Evolutionary conservation across 2,888 invertebrate genomes (phyloP).

Genomic region (Cenopis cana): DNA sequence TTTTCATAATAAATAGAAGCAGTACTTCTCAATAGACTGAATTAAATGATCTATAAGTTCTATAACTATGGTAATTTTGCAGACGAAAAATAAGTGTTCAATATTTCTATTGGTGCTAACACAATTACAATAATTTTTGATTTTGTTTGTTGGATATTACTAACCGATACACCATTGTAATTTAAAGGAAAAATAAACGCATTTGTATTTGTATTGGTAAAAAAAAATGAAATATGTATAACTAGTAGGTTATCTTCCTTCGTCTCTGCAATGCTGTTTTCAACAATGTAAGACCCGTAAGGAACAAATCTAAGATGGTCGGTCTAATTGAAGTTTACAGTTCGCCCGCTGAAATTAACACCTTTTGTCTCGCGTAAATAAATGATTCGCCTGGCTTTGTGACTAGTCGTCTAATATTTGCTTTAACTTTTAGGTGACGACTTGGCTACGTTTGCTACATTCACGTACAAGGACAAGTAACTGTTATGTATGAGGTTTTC

Average conservation of each 20-base stretch:
- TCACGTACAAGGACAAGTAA: background rate
- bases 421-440: conserved; percentile 23
- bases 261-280: background rate
- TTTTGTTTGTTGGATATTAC: too few species aligned
- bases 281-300: background rate
- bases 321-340: conserved; percentile 78
- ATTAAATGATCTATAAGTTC: too few species aligned
- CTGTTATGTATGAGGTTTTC: background rate
- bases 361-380: conserved; percentile 52
- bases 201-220: too few species aligned
- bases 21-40: too few species aligned
- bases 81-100: background rate
- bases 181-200: too few species aligned
- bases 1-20: too few species aligned
- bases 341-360: conserved; percentile 71
- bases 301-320: conserved; percentile 47
- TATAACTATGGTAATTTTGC: too few species aligned
- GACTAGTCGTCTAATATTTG: conserved; percentile 31
- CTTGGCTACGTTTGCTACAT: conserved; percentile 7
- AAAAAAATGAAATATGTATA: background rate
- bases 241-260: background rate
- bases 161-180: too few species aligned
- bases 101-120: background rate
- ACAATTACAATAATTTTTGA: background rate
- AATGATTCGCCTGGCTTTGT: conserved; percentile 39